Evolutionary conservation across 2,113 vertebrate genomes (phyloP).

Genomic region (Xenotilapia leptura): DNA sequence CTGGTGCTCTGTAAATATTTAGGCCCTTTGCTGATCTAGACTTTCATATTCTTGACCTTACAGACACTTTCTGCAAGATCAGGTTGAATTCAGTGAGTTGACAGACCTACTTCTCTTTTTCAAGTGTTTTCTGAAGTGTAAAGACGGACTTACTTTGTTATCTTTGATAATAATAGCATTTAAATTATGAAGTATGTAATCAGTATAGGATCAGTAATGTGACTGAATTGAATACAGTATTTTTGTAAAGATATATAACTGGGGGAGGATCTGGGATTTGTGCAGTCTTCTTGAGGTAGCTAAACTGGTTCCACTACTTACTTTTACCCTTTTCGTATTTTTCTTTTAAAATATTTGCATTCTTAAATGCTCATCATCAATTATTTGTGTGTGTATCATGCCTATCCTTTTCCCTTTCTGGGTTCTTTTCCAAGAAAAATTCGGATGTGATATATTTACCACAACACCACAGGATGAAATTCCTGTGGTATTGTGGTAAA

Average conservation of each 20-base stretch:
- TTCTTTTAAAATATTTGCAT: not conserved
- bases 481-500: not conserved
- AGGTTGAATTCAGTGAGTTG: not conserved
- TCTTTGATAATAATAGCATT: not conserved
- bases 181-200: not conserved
- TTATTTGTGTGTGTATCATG: not conserved
- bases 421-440: not conserved
- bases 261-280: not conserved
- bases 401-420: not conserved
- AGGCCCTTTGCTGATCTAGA: not conserved
- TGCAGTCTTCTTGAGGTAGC: not conserved
- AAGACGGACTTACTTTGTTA: not conserved
- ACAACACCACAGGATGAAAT: not conserved
- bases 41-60: not conserved
- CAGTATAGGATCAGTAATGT: not conserved
- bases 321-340: not conserved
- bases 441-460: not conserved
- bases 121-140: not conserved
- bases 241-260: not conserved
- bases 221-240: not conserved
- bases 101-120: not conserved
- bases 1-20: slow-evolving; percentile 43
- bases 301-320: not conserved
- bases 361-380: not conserved
- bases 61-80: slow-evolving; percentile 14